Percentiles rank a stretch among this genome's conserved stretches.
phyloP scores from a whole-genome alignment of 2,113 vertebrate species.

The Syngnathus typhle region DNA sequence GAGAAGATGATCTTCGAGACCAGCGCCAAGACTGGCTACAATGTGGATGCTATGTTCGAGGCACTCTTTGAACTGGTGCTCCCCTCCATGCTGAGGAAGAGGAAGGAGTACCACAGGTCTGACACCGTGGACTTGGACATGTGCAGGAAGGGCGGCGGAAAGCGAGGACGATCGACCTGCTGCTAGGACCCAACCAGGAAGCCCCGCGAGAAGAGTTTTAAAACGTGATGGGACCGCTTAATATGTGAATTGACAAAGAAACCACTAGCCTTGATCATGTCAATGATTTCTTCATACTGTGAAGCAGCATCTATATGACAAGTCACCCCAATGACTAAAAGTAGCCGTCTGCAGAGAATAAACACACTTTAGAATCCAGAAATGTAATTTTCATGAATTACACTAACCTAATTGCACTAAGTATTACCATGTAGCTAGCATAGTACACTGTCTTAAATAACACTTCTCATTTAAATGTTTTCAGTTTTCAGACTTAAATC shows the following conservation, averaged over 20 bases:
- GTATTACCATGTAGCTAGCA: slow-evolving; percentile 14
- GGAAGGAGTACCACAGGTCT: slow-evolving; percentile 62
- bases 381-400: slow-evolving; percentile 13
- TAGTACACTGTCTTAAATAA: slow-evolving; percentile 26
- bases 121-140: slow-evolving; percentile 82
- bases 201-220: neutral
- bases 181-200: slow-evolving; percentile 35
- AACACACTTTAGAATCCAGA: slow-evolving; percentile 7
- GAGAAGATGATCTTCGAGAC: slow-evolving; percentile 96
- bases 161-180: slow-evolving; percentile 39
- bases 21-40: slow-evolving; percentile 90
- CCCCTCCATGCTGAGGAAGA: slow-evolving; percentile 79
- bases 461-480: slow-evolving; percentile 9
- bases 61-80: slow-evolving; percentile 87
- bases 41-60: slow-evolving; percentile 89
- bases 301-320: slow-evolving; percentile 1
- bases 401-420: slow-evolving; percentile 31
- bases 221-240: slow-evolving; percentile 26
- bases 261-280: neutral
- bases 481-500: slow-evolving; percentile 25
- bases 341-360: slow-evolving; percentile 19
- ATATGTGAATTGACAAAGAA: slow-evolving; percentile 13
- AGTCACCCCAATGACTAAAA: neutral
- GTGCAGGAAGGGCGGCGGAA: slow-evolving; percentile 50
- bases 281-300: neutral